Evolutionary conservation across 2,113 vertebrate species (phyloP).

Genomic region (Spea bombifrons): DNA sequence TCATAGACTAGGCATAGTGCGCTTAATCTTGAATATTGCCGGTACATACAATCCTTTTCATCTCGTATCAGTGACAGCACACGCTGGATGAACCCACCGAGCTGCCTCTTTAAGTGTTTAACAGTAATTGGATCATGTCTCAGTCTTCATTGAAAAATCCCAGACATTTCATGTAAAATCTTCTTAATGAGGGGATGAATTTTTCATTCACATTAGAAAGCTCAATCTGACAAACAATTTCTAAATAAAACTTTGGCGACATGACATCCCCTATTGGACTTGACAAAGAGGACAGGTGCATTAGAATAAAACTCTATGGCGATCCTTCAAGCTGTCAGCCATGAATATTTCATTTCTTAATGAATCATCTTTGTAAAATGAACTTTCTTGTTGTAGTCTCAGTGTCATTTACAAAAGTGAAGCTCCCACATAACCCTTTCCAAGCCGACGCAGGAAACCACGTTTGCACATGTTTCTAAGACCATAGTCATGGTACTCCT

Average conservation of each 20-base stretch:
- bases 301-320: slow-evolving; percentile 96
- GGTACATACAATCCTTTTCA: slow-evolving; percentile 12
- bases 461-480: background rate
- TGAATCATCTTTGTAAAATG: slow-evolving; percentile 87
- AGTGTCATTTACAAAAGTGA: slow-evolving; percentile 79
- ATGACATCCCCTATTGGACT: slow-evolving; percentile 93
- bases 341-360: slow-evolving; percentile 92
- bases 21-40: background rate
- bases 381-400: slow-evolving; percentile 84
- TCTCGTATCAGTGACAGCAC: slow-evolving; percentile 42
- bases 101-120: slow-evolving; percentile 65
- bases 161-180: slow-evolving; percentile 83
- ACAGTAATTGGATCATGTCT: slow-evolving; percentile 89
- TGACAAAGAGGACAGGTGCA: slow-evolving; percentile 98
- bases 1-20: too few species aligned
- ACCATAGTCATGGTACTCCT: too few species aligned
- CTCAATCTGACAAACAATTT: slow-evolving; percentile 84
- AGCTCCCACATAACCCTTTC: slow-evolving; percentile 44
- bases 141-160: slow-evolving; percentile 81
- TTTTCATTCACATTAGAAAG: slow-evolving; percentile 89
- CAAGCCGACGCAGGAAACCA: slow-evolving; percentile 1
- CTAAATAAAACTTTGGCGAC: slow-evolving; percentile 90
- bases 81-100: slow-evolving; percentile 30
- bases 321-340: slow-evolving; percentile 98
- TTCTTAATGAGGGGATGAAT: slow-evolving; percentile 91